Base-by-base conservation (phyloP, 1,140 invertebrate genomes). In the Dufourea novaeangliae region DNA sequence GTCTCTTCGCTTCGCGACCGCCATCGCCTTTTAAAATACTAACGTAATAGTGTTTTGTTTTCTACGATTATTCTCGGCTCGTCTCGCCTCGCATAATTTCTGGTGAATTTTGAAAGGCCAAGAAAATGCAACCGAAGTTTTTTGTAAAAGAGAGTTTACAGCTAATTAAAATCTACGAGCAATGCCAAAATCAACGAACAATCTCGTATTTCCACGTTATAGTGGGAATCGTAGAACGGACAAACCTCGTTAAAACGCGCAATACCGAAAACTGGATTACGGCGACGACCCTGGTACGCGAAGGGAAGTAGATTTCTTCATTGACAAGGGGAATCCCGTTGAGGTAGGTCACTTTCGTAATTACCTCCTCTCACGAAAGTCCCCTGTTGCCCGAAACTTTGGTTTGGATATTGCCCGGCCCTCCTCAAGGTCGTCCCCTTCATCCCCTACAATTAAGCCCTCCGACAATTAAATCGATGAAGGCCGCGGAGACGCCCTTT, bases 391-490 rank as follows among this genome's bases (percentile, higher is more conserved):
- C 86, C 77, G 80, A 88, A n/a, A 87, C 85, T 84, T 80, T 46
- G 56, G 56, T 75, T 74, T 81, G 54, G 52, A 62, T 44, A 67
- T 27, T 66, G 69, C 14, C n/a, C 44, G 70, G n/a, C 80, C 85
- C 74, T 80, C 82, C 82, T 85, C 87, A 90, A 87, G 82, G 87
- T 88, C 84, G 81, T n/a, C n/a, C 54, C 46, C 78, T 80, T 78
- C 87, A 88, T 83, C 82, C 87, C 88, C 68, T 79, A 80, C 87
- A 90, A 89, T 89, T 90, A 88, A 87, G 77, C 78, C 50, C 66
- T 62, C 68, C 76, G 80, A 88, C 87, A 88, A 89, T 89, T 90
- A 88, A 87, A 88, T 90, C 88, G 87, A 89, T 89, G n/a, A 89
- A 88, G 73, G 62, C 61, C 75, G 61, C 75, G 74, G 68, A 79